Percentiles rank a stretch among this genome's conserved stretches.
phyloP scores from a whole-genome alignment of 2,113 vertebrate species.

The Ailurus styani region DNA sequence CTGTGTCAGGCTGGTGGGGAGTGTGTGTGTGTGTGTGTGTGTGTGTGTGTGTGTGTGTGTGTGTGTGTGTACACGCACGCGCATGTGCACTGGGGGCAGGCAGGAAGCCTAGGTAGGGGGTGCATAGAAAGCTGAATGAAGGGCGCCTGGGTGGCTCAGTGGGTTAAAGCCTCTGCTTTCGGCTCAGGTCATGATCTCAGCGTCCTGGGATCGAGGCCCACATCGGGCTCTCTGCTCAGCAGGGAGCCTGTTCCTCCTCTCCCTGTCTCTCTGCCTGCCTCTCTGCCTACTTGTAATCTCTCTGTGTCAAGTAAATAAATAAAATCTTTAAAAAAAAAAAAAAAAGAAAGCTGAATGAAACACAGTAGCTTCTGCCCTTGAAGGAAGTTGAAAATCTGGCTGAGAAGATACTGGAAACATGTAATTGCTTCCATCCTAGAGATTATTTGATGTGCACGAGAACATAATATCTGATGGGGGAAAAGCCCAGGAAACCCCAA shows the following conservation, averaged over 20 bases:
- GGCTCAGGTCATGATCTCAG: no score
- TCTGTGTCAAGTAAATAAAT: no score
- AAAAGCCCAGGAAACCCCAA: background rate
- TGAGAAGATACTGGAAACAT: background rate
- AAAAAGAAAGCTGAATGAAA: background rate
- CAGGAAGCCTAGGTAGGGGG: background rate
- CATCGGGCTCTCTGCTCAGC: no score
- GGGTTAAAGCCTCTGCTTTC: no score
- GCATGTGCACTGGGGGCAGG: no score
- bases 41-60: background rate
- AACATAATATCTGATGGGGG: background rate
- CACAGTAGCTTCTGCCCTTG: background rate
- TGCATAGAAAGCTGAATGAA: background rate
- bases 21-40: rapidly evolving
- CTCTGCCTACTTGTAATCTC: no score
- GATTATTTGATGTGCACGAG: background rate
- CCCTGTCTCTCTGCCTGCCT: no score
- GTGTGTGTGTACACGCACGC: rapidly evolving
- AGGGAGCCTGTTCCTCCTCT: no score
- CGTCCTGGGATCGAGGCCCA: no score
- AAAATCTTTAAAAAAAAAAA: no score
- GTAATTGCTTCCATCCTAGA: background rate
- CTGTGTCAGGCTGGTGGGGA: background rate
- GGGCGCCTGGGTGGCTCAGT: no score
- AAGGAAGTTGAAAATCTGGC: background rate